Base-by-base conservation (phyloP, 2,113 vertebrate species). In the Eptesicus fuscus region DNA sequence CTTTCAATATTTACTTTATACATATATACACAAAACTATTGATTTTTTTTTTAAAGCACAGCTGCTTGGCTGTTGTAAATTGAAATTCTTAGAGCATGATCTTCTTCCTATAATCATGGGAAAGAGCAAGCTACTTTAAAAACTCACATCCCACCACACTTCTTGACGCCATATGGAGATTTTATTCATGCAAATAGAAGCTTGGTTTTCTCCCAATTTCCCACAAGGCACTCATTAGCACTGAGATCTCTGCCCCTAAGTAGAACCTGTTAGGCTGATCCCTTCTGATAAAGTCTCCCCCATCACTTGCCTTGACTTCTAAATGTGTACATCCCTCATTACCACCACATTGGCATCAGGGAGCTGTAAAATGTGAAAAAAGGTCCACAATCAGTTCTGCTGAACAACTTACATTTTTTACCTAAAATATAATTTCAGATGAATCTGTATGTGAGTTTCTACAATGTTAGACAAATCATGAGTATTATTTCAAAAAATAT, bases 21-120 rank as follows among this genome's bases (percentile, higher is more conserved):
- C 11, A 40, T 0, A 4, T 23, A 28, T 6, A 69, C 9, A 70
- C 17, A 87, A 16, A 71, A 37, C 70, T 63, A 84, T 16, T 82
- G 79, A 78, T 84, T 84, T 95, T 96, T 95, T 96, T 59, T 67
- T 86, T 9, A 96, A 95, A 56, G 67, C 77, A 84, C 94, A 97
- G 91, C 93, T 95, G 93, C n/a, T 37, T 78, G 90, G 32, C 76
- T 96, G 82, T 92, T 91, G 23, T 79, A 95, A 96, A 90, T 74
- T 59, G 53, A 95, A 96, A 97, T 97, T 97, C 96, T 97, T 97
- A 49, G 6, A 90, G 88, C 84, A 92, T 97, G 95, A 97, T 96
- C 80, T 93, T 95, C 90, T 90, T 94, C 88, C 90, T 95, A 88
- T 76, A 69, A 90, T 93, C 90, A 82, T 97, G 96, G 96, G 96